Conservation (phyloP, 2,797 vertebrate genomes). For the Hyperoplus immaculatus region DNA sequence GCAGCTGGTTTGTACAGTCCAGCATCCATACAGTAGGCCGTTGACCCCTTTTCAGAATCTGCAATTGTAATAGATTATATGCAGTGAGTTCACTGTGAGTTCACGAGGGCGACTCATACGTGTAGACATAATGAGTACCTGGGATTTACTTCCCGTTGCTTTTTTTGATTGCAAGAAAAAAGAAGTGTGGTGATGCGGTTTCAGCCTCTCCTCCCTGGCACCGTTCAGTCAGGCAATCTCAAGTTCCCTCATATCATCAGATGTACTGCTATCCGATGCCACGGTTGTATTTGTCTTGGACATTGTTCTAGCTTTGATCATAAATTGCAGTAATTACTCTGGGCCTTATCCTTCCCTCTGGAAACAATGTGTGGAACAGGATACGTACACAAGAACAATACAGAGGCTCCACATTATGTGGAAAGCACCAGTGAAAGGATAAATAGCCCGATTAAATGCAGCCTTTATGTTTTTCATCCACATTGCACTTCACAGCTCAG, state of each 20-base stretch:
- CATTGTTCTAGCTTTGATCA: constrained; percentile 86
- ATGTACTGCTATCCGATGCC: constrained; percentile 80
- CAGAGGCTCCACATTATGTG: constrained; percentile 49
- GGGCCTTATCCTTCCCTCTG: constrained; percentile 76
- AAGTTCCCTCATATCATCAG: constrained; percentile 80
- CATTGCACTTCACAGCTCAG: constrained; percentile 64
- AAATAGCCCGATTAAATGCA: constrained; percentile 78
- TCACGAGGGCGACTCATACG: constrained; percentile 53
- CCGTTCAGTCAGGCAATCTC: constrained; percentile 72
- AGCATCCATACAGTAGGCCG: constrained; percentile 15
- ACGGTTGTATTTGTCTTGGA: constrained; percentile 84
- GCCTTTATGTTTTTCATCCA: constrained; percentile 77
- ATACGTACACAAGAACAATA: constrained; percentile 64
- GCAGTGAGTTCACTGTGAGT: constrained; percentile 66
- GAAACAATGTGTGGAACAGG: constrained; percentile 82
- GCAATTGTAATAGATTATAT: constrained; percentile 41
- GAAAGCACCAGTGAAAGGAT: constrained; percentile 63
- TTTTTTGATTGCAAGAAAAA: constrained; percentile 67
- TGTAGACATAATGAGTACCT: constrained; percentile 64
- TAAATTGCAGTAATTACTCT: constrained; percentile 85
- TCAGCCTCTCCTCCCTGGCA: constrained; percentile 74
- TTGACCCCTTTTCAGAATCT: constrained; percentile 51
- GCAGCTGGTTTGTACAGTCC: constrained; percentile 34
- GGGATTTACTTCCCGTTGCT: constrained; percentile 69
- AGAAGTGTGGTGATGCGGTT: constrained; percentile 68